Conservation (phyloP, 2,113 vertebrate species). For the Bubo bubo region DNA sequence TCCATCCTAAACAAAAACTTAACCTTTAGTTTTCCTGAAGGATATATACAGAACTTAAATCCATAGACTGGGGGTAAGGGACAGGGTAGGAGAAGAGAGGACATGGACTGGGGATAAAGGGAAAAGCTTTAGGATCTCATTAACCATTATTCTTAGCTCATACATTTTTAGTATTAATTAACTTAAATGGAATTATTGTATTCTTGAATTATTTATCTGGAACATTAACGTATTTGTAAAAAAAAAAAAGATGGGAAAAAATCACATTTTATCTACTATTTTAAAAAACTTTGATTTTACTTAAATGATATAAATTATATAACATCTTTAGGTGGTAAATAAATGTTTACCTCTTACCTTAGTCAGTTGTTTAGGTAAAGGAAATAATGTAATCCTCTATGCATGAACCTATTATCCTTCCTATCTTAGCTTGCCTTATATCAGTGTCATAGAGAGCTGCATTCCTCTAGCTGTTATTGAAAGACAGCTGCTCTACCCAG, state of each 20-base stretch:
- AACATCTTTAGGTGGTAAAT: background rate
- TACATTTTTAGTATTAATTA: background rate
- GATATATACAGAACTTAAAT: background rate
- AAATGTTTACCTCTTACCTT: slow-evolving; percentile 66
- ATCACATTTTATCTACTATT: background rate
- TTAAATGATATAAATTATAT: background rate
- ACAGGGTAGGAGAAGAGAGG: background rate
- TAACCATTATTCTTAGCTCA: background rate
- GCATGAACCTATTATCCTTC: slow-evolving; percentile 41
- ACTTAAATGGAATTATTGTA: background rate
- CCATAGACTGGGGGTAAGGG: background rate
- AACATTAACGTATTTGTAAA: background rate
- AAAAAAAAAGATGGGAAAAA: background rate
- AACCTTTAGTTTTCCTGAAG: slow-evolving; percentile 39
- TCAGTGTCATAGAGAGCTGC: slow-evolving; percentile 53
- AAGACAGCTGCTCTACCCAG: slow-evolving; percentile 64
- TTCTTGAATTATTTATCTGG: background rate
- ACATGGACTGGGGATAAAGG: background rate
- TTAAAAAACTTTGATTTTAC: background rate
- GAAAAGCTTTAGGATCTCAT: background rate
- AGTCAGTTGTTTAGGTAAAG: slow-evolving; percentile 40
- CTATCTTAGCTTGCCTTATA: slow-evolving; percentile 46
- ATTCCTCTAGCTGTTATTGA: slow-evolving; percentile 49
- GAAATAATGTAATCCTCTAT: slow-evolving; percentile 43
- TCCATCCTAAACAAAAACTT: slow-evolving; percentile 66